Evolutionary conservation across 1,140 invertebrate genomes (phyloP).

Genomic region (Calephelis virginiensis): DNA sequence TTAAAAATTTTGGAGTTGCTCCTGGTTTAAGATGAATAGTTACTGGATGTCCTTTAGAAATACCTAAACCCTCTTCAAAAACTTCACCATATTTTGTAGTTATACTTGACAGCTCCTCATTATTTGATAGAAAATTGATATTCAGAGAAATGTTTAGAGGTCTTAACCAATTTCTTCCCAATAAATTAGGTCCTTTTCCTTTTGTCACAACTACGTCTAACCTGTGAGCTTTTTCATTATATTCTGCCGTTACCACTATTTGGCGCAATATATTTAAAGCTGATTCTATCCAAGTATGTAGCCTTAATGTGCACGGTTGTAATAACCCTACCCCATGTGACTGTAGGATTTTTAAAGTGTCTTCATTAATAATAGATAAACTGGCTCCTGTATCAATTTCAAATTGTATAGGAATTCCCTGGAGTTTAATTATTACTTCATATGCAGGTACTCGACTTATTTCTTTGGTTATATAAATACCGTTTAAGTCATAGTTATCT

Average conservation of each 20-base stretch:
- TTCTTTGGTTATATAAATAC: constrained; percentile 20
- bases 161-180: constrained; percentile 22
- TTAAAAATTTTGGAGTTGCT: constrained; percentile 34
- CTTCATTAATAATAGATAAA: constrained; percentile 24
- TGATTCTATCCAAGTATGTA: constrained; percentile 23
- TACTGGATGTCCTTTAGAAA: constrained; percentile 32
- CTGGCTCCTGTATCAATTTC: constrained; percentile 25
- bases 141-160: constrained; percentile 31
- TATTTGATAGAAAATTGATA: constrained; percentile 28
- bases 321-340: neutral
- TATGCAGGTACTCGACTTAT: constrained; percentile 14
- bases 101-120: constrained; percentile 16
- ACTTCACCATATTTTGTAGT: constrained; percentile 31
- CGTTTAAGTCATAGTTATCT: constrained; percentile 21
- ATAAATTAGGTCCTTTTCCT: constrained; percentile 24
- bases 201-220: constrained; percentile 21
- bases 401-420: neutral
- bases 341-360: constrained; percentile 17
- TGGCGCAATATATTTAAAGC: constrained; percentile 17
- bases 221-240: neutral
- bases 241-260: constrained; percentile 9
- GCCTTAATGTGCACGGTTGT: constrained; percentile 4
- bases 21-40: constrained; percentile 32
- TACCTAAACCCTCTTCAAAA: constrained; percentile 35
- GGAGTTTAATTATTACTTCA: neutral